phyloP scores from a whole-genome alignment of 2,113 vertebrate species.

The Aramus guarauna region DNA sequence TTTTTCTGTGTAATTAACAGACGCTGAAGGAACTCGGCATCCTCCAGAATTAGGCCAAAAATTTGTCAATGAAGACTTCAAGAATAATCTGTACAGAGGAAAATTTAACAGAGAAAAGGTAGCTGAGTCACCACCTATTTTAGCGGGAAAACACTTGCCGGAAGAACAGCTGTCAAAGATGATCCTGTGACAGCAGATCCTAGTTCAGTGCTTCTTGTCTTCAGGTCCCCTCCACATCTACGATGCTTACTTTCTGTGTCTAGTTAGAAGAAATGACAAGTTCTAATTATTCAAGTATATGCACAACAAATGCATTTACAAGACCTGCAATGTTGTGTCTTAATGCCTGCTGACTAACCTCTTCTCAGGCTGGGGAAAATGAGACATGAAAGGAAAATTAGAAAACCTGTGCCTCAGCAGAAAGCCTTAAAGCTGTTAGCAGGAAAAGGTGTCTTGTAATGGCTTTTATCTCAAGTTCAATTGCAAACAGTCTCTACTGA shows the following conservation, averaged over 20 bases:
- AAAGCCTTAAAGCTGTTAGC: neutral
- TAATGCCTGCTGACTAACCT: neutral
- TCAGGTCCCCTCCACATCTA: conserved; percentile 57
- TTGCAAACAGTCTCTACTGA: neutral
- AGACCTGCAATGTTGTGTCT: neutral
- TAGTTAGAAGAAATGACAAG: neutral
- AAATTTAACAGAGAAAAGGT: neutral
- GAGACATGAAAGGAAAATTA: neutral
- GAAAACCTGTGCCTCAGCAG: neutral
- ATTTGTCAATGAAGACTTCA: neutral
- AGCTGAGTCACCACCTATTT: neutral
- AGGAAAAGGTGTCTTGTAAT: neutral
- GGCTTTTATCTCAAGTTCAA: neutral
- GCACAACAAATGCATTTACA: neutral
- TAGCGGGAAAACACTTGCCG: conserved; percentile 66
- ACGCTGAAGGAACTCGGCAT: neutral
- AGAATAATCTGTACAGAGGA: neutral
- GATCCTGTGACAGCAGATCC: conserved; percentile 25
- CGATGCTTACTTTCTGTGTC: conserved; percentile 38
- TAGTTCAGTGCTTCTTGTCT: conserved; percentile 32
- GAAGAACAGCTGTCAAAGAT: conserved; percentile 37
- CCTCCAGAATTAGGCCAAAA: neutral
- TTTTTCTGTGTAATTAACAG: neutral
- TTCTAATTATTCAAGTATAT: neutral
- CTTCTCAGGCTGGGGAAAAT: neutral